Base-by-base conservation (phyloP, 2,888 invertebrate genomes). In the Dryocosmus kuriphilus region DNA sequence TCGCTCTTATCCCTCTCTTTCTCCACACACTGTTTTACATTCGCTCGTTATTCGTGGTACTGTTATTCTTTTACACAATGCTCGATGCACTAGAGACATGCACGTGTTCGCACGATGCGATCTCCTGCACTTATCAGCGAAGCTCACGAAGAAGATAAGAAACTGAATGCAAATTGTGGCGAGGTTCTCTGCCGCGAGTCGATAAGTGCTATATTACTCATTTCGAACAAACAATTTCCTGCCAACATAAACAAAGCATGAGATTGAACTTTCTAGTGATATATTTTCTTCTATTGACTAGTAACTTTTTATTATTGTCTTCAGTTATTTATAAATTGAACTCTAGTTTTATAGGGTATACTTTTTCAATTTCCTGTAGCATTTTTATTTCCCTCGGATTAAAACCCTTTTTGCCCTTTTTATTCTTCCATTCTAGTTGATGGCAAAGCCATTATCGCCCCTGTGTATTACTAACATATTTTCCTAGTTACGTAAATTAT, bases 71-170 rank as follows among this genome's bases (percentile, higher is more conserved):
- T 51, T 30, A 51, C 51, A 71, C 71, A 71, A 71, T 71, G 71
- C 71, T 51, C 71, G 71, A 51, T 63, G 71, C 71, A 71, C 71
- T 71, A 71, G 71, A 71, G 71, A 71, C 71, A 51, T 71, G 71
- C 71, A 71, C 71, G 32, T 71, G 71, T 71, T 71, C 51, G 71
- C 71, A 71, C 46, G 71, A 71, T 71, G 71, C 32, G 71, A 71
- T 71, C 71, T 51, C 9, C 51, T 51, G 51, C 51, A 71, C 71
- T 71, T 71, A 71, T 71, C 41, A 24, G 51, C 19, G 30, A 71
- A n/a, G 27, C 27, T 71, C 41, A 51, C 67, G 67, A 71, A 55
- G 71, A 71, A 55, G 71, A 71, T 71, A 71, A 71, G 71, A 71
- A n/a, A 11, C 51, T 71, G 71, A 71, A 71, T 71, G 22, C n/a